Evolutionary conservation across 2,888 invertebrate species (phyloP).

Genomic region (Metacarcinus magister): DNA sequence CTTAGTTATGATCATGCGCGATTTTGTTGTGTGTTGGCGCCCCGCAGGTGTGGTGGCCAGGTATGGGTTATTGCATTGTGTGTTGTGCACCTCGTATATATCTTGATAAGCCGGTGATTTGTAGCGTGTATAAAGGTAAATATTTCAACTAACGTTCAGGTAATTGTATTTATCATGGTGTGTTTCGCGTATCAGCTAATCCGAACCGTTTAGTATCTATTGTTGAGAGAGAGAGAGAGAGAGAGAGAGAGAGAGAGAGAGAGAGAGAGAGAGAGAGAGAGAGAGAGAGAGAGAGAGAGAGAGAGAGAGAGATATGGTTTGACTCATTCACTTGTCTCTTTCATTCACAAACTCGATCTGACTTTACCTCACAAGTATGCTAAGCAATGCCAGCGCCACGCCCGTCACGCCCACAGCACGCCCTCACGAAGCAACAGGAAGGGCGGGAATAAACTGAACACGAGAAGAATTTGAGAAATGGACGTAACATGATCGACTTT

Average conservation of each 20-base stretch:
- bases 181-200: not conserved
- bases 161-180: not conserved
- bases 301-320: too few species aligned
- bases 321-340: not conserved
- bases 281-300: not conserved
- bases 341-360: not conserved
- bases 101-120: constrained; percentile 16
- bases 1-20: constrained; percentile 49
- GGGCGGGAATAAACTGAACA: not conserved
- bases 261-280: not conserved
- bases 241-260: constrained; percentile 3
- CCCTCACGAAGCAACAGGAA: not conserved
- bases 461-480: constrained; percentile 22
- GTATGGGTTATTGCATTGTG: constrained; percentile 13
- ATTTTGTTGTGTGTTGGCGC: constrained; percentile 26
- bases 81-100: constrained; percentile 16
- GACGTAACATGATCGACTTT: constrained; percentile 5
- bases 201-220: not conserved
- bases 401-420: not conserved
- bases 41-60: not conserved
- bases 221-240: constrained; percentile 3
- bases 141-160: not conserved
- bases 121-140: not conserved
- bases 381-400: constrained; percentile 18
- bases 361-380: not conserved